Conservation (phyloP, 1,140 invertebrate species). For the Calliphora vicina region DNA sequence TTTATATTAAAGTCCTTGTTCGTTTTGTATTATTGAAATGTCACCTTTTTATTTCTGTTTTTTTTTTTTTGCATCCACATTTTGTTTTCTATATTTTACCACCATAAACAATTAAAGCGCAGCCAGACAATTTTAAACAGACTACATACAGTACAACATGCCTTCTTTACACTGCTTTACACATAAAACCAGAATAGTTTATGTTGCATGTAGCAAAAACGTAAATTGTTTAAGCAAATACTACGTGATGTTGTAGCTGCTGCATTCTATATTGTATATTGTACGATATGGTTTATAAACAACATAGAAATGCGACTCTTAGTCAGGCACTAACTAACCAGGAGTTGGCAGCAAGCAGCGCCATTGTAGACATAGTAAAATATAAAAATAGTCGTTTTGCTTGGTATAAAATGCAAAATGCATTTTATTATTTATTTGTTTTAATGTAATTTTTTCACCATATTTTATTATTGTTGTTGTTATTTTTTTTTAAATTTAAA, state of each 20-base stretch:
- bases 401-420: neutral
- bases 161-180: neutral
- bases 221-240: slow-evolving; percentile 14
- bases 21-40: too few relatives aligned
- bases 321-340: neutral
- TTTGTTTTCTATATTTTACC: too few relatives aligned
- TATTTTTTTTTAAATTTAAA: neutral
- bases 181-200: neutral
- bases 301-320: neutral
- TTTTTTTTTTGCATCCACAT: too few relatives aligned
- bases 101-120: too few relatives aligned
- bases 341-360: neutral
- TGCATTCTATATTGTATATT: neutral
- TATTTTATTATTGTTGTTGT: neutral
- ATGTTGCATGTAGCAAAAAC: slow-evolving; percentile 13
- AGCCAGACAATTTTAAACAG: neutral
- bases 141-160: neutral
- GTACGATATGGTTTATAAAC: neutral
- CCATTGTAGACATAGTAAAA: neutral
- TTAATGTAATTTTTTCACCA: neutral
- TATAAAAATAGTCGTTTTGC: neutral
- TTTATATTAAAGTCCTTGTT: too few relatives aligned
- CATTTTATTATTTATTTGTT: neutral
- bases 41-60: too few relatives aligned
- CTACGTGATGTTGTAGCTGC: neutral